phyloP scores from a whole-genome alignment of 2,113 vertebrate genomes.

The Pogonocichla stellata region DNA sequence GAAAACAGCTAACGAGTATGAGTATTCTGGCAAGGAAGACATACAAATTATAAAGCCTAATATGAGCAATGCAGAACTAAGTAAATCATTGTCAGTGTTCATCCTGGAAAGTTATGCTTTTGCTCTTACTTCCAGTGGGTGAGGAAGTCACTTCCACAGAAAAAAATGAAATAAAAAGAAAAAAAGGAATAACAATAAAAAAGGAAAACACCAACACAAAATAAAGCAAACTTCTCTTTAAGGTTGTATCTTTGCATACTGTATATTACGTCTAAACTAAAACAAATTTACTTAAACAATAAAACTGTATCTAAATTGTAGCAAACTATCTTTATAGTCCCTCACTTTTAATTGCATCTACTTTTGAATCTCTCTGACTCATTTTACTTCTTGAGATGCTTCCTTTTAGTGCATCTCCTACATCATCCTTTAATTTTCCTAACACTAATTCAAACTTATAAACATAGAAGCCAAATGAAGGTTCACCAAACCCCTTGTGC shows the following conservation, averaged over 20 bases:
- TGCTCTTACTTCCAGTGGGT: neutral
- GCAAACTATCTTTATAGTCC: neutral
- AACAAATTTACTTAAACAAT: neutral
- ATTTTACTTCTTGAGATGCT: neutral
- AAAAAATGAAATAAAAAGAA: neutral
- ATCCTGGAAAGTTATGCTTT: neutral
- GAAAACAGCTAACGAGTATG: constrained; percentile 23
- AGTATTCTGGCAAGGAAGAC: constrained; percentile 5
- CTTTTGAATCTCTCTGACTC: neutral
- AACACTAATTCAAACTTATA: constrained; percentile 44
- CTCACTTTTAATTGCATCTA: neutral
- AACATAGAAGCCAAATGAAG: constrained; percentile 55
- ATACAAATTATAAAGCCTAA: neutral
- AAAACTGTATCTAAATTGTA: neutral
- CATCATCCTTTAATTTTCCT: constrained; percentile 52
- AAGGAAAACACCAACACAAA: accelerated
- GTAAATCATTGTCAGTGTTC: neutral
- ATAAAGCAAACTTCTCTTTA: neutral
- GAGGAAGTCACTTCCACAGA: neutral
- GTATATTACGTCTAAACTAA: neutral
- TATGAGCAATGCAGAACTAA: neutral
- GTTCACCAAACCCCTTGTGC: constrained; percentile 66
- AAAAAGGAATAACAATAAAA: no score
- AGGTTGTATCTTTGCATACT: neutral
- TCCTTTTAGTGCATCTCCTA: neutral